Evolutionary conservation across 2,113 vertebrate genomes (phyloP).

Genomic region (Fregetta grallaria): DNA sequence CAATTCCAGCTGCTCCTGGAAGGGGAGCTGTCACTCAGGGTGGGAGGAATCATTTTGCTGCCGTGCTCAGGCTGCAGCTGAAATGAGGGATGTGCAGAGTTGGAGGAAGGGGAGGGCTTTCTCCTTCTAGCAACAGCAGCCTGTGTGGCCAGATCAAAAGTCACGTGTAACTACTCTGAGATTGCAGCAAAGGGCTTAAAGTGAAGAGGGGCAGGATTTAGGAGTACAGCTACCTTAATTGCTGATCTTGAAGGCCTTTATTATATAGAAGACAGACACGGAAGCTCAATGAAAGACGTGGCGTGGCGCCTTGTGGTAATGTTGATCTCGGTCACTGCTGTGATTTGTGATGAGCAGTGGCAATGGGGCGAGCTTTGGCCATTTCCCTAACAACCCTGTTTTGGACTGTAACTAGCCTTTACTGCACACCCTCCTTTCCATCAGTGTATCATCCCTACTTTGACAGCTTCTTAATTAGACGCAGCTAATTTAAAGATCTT

Average conservation of each 20-base stretch:
- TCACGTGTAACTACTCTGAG: neutral
- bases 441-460: neutral
- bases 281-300: neutral
- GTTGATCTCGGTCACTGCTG: fast-evolving
- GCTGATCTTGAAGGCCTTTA: neutral
- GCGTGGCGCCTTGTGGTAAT: neutral
- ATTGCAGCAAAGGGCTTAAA: neutral
- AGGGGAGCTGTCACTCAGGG: neutral
- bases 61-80: neutral
- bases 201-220: neutral
- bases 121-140: neutral
- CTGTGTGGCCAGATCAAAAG: neutral
- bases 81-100: neutral
- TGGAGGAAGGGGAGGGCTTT: neutral
- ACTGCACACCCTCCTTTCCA: neutral
- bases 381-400: neutral
- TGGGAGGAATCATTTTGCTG: neutral
- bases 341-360: neutral
- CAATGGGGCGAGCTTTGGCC: neutral
- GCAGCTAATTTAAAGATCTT: neutral
- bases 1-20: neutral
- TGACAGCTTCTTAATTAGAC: neutral
- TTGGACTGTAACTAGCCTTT: neutral
- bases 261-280: neutral
- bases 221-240: neutral